Conservation (phyloP, 1,140 invertebrate species). For the Drosophila sulfurigaster region DNA sequence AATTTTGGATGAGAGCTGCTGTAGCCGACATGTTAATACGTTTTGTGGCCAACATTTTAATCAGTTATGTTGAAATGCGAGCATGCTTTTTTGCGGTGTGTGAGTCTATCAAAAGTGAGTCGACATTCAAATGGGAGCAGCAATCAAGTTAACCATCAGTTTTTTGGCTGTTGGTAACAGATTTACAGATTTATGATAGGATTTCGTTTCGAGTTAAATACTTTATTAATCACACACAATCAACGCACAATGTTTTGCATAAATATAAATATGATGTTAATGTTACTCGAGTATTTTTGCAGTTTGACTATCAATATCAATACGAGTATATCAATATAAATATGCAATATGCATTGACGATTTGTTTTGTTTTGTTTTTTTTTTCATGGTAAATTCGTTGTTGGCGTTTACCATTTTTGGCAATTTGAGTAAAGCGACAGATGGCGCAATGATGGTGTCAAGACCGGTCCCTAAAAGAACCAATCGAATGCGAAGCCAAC, state of each 20-base stretch:
- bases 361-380: not conserved
- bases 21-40: slow-evolving; percentile 77
- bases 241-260: no score
- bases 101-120: not conserved
- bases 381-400: no score
- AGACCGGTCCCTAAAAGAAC: no score
- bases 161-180: not conserved
- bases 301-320: no score
- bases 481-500: no score
- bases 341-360: not conserved
- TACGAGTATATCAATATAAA: no score
- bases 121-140: not conserved
- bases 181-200: slow-evolving; percentile 5
- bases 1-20: slow-evolving; percentile 46
- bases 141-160: no score
- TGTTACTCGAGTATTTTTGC: no score
- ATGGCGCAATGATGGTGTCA: not conserved
- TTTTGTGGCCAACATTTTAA: slow-evolving; percentile 76
- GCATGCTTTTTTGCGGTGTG: not conserved
- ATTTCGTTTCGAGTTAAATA: not conserved
- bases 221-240: no score
- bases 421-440: not conserved
- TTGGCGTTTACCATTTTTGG: not conserved
- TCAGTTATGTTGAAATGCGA: slow-evolving; percentile 51
- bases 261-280: no score